Conservation (phyloP, 2,797 vertebrate genomes). For the Rhinichthys osculus region DNA sequence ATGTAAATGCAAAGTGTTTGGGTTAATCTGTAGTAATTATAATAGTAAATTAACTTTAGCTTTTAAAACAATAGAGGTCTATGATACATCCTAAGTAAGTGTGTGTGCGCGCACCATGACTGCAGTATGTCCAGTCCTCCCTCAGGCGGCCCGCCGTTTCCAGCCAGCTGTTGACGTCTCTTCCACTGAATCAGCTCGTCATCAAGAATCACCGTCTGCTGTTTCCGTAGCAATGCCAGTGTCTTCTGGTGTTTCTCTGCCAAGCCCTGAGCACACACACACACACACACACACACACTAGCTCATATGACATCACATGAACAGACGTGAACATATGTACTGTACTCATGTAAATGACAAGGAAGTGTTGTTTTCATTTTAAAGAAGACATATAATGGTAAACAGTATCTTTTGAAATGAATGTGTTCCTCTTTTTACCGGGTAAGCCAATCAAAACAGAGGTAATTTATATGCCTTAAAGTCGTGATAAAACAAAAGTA, state of each 20-base stretch:
- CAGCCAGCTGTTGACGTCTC: conserved; percentile 92
- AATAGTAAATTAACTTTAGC: background rate
- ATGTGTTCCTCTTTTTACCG: background rate
- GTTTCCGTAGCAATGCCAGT: conserved; percentile 87
- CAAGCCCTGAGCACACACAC: conserved; percentile 79
- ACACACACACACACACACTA: conserved; percentile 22
- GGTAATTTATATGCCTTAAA: background rate
- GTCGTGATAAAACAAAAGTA: background rate
- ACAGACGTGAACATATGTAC: conserved; percentile 17
- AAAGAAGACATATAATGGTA: background rate
- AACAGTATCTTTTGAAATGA: background rate
- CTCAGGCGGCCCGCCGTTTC: conserved; percentile 88
- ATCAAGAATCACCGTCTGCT: conserved; percentile 93
- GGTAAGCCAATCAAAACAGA: background rate
- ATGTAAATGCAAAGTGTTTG: conserved; percentile 15
- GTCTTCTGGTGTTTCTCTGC: conserved; percentile 96
- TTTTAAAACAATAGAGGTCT: background rate
- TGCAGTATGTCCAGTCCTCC: conserved; percentile 91
- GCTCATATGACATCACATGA: conserved; percentile 19
- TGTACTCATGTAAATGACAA: background rate
- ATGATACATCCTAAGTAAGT: background rate
- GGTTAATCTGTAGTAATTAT: background rate
- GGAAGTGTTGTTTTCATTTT: background rate
- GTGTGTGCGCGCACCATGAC: conserved; percentile 80
- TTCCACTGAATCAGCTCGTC: conserved; percentile 98